A percentile compares a stretch with the other conserved stretches of the same genome.
Conservation (phyloP, 2,113 vertebrate genomes). For the Paralichthys olivaceus region DNA sequence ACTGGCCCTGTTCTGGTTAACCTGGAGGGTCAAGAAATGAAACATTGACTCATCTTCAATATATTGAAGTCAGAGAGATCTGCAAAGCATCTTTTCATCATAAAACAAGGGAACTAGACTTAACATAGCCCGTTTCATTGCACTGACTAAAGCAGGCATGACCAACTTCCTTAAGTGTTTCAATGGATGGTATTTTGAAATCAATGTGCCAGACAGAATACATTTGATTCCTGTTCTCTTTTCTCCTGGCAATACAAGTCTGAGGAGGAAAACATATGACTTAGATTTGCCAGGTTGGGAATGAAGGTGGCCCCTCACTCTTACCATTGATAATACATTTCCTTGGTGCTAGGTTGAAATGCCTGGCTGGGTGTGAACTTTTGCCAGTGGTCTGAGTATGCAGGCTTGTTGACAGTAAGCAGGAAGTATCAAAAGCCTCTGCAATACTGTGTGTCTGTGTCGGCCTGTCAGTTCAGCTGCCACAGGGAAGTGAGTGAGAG, state of each 20-base stretch:
- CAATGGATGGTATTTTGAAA: conserved; percentile 59
- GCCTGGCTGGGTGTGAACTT: conserved; percentile 36
- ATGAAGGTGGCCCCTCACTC: conserved; percentile 57
- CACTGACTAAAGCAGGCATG: conserved; percentile 35
- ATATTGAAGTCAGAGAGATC: conserved; percentile 50
- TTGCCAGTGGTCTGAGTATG: conserved; percentile 34
- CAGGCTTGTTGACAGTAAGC: conserved; percentile 30
- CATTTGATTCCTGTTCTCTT: conserved; percentile 27
- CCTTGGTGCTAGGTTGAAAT: conserved; percentile 17
- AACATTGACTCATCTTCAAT: conserved; percentile 45
- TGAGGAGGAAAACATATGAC: conserved; percentile 27
- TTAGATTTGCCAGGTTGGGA: conserved; percentile 43
- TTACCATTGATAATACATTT: conserved; percentile 38
- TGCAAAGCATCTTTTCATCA: conserved; percentile 42
- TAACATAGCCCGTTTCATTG: conserved; percentile 41
- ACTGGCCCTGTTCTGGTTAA: neutral
- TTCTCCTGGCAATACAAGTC: conserved; percentile 37
- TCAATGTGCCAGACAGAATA: conserved; percentile 55
- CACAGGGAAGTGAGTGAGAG: conserved; percentile 41
- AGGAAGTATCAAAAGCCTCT: conserved; percentile 53
- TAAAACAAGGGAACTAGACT: conserved; percentile 37
- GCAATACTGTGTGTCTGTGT: conserved; percentile 42
- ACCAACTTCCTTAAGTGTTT: conserved; percentile 51
- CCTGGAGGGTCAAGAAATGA: conserved; percentile 41
- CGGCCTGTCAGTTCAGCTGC: conserved; percentile 60